A percentile compares a stretch with the other conserved stretches of the same genome.
phyloP scores from a whole-genome alignment of 2,113 vertebrate species.

The Ceyx margarethae region DNA sequence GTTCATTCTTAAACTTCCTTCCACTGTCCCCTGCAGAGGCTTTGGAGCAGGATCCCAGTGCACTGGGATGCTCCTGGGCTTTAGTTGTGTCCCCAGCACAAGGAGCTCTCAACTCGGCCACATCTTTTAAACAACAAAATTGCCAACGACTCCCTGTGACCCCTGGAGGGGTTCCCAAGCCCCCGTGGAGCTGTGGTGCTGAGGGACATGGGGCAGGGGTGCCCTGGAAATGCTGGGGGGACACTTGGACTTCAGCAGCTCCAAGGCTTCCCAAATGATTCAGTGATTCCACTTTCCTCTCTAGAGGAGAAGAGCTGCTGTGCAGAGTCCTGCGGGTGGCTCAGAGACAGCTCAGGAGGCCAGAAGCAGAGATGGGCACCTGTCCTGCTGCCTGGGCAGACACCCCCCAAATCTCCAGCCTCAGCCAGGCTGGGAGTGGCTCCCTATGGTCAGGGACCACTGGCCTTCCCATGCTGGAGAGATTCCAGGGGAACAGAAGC shows the following conservation, averaged over 20 bases:
- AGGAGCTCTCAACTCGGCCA: not conserved
- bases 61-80: fast-evolving
- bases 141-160: not conserved
- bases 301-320: fast-evolving
- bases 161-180: no score
- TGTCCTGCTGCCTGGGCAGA: fast-evolving
- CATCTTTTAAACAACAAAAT: fast-evolving
- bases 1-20: not conserved
- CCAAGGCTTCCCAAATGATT: no score
- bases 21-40: not conserved
- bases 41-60: not conserved
- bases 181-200: no score
- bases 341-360: not conserved
- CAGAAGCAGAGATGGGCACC: not conserved
- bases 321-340: fast-evolving
- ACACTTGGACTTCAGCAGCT: no score
- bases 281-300: fast-evolving
- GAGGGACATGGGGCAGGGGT: no score
- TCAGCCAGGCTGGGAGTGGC: fast-evolving
- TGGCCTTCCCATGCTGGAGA: fast-evolving
- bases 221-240: no score
- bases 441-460: fast-evolving
- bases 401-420: not conserved
- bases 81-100: not conserved
- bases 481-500: not conserved